These are phyloP conservation scores for Pogonognathellus flavescens DNA, from an alignment of 1,140 invertebrate species.

Conservation along the genomic window DNA sequence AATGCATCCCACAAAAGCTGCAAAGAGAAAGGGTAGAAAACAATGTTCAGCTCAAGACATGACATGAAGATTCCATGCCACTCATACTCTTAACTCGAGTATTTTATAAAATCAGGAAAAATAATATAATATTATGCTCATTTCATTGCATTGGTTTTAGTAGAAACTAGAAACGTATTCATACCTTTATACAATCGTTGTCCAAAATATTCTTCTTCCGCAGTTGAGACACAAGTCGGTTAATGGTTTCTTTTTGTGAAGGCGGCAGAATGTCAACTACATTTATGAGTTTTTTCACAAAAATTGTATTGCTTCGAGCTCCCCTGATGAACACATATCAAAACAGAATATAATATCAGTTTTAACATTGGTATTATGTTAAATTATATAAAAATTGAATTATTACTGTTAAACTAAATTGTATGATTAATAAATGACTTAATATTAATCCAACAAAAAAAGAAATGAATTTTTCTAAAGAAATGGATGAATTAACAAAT, in stretches of 20 bases:
- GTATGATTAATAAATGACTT: background rate
- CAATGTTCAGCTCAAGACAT: background rate
- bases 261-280: constrained; percentile 31
- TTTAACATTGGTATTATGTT: background rate
- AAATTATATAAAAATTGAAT: background rate
- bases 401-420: background rate
- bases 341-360: constrained; percentile 2
- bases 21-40: background rate
- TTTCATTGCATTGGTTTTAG: background rate
- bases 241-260: constrained; percentile 50
- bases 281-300: constrained; percentile 25
- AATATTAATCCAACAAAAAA: too few species aligned
- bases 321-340: background rate
- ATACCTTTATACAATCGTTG: constrained; percentile 27
- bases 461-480: too few species aligned
- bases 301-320: background rate
- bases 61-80: background rate
- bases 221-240: constrained; percentile 35
- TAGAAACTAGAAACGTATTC: too few species aligned
- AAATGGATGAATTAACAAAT: too few species aligned
- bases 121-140: too few species aligned
- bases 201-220: constrained; percentile 5
- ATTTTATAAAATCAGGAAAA: too few species aligned
- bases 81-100: too few species aligned
- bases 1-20: constrained; percentile 61